Percentiles rank a stretch among this genome's conserved stretches.
Conservation (phyloP, 2,888 invertebrate genomes). For the Eupithecia centaureata region DNA sequence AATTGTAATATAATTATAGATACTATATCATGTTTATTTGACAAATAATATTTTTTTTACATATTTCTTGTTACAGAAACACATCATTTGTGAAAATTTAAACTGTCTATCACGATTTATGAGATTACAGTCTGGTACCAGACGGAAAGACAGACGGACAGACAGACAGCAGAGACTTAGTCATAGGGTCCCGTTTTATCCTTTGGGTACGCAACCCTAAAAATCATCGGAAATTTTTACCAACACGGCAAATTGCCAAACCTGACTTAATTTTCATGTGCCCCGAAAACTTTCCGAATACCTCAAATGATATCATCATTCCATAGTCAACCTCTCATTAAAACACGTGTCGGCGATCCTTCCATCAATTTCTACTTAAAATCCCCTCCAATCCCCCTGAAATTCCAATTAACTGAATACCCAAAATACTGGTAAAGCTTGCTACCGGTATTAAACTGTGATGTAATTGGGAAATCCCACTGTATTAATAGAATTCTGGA, state of each 20-base stretch:
- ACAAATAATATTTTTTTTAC: too few relatives aligned
- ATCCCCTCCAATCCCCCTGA: slow-evolving; percentile 8
- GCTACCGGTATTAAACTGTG: background rate
- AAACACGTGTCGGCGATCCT: slow-evolving; percentile 8
- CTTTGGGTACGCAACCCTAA: too few relatives aligned
- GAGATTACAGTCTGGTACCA: too few relatives aligned
- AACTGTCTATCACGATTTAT: too few relatives aligned
- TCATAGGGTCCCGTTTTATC: too few relatives aligned
- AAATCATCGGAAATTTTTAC: too few relatives aligned
- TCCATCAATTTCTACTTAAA: slow-evolving; percentile 22
- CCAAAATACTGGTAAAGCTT: slow-evolving; percentile 4
- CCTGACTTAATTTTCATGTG: background rate
- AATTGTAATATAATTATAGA: too few relatives aligned
- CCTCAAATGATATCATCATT: background rate
- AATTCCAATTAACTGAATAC: slow-evolving; percentile 6
- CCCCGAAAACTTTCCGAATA: background rate
- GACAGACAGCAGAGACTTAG: too few relatives aligned
- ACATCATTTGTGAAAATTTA: too few relatives aligned
- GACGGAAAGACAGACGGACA: too few relatives aligned
- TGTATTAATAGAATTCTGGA: background rate
- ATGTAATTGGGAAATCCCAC: background rate
- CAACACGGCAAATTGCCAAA: background rate
- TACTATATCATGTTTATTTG: too few relatives aligned
- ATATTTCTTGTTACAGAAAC: too few relatives aligned
- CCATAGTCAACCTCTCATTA: background rate